Base-by-base conservation (phyloP, 1,140 invertebrate genomes). In the Papilio machaon region DNA sequence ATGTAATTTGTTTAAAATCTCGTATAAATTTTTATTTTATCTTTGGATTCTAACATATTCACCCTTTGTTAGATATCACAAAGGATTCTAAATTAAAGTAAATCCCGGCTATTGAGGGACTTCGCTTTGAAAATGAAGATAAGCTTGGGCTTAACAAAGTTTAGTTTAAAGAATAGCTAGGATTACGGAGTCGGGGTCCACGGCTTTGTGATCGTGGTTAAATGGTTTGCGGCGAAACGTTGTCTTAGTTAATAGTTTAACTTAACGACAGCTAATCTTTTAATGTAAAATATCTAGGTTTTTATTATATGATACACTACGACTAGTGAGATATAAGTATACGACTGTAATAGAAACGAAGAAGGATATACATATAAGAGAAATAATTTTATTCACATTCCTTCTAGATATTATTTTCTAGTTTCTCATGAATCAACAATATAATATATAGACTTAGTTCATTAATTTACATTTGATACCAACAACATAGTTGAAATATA, bases 151-250 rank as follows among this genome's bases (percentile, higher is more conserved):
- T 75, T 47, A 54, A 76, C 74, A 76, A 54, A 76, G 46, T 76
- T 76, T 52, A 35, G 46, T 76, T 52, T 52, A 49, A 76, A 76
- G 73, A 76, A 76, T 30, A 76, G 15, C 43, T 49, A 75, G 23
- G 60, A 64, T 64, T 64, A 70, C 64, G 17, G 64, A 38, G 64
- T 11, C 64, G 64, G 64, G 64, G 15, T 38, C 64, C 64, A 70
- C 64, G 64, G 64, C 64, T 70, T 70, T 70, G 64, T 70, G 64
- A 38, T 13, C 23, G 30, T 30, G 30, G 30, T 35, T 70, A 70
- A 70, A 70, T 8, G 30, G 64, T 17, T 70, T 38, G 30, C 64
- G 64, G 64, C 35, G 23, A 67, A 67, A 67, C 30, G 23, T 70
- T 70, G 23, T 30, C 19, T 35, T 70, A 70, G 35, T 70, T 70